A percentile compares a stretch with the other conserved stretches of the same genome.
Evolutionary conservation across 2,888 invertebrate species (phyloP).

Genomic region (Oligia fasciuncula): DNA sequence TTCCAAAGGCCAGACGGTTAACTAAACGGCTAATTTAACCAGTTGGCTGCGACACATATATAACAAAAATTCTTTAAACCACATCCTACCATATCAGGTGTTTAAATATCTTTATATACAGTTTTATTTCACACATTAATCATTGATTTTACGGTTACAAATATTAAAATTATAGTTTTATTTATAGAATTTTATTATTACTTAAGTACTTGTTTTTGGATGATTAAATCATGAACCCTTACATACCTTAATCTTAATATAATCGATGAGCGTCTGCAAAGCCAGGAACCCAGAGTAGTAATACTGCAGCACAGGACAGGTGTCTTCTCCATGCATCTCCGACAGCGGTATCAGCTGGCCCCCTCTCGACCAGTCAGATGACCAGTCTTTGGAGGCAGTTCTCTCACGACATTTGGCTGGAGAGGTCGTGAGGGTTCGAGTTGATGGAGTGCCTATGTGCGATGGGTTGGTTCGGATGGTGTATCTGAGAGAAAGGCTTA

Average conservation of each 20-base stretch:
- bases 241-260: constrained; percentile 91
- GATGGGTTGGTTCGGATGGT: constrained; percentile 94
- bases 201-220: neutral
- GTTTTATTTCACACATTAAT: neutral
- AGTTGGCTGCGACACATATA: too few relatives aligned
- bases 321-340: constrained; percentile 92
- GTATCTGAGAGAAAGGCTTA: constrained; percentile 85
- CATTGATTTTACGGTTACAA: neutral
- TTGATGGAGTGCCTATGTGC: constrained; percentile 91
- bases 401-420: constrained; percentile 93
- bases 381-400: constrained; percentile 88
- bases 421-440: constrained; percentile 91
- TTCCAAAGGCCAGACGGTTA: too few relatives aligned
- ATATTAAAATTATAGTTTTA: neutral
- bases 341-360: constrained; percentile 85
- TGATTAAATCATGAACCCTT: neutral
- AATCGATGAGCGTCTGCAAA: constrained; percentile 93
- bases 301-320: constrained; percentile 94
- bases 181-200: neutral
- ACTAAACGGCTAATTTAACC: too few relatives aligned
- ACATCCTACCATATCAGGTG: neutral
- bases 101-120: neutral
- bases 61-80: too few relatives aligned
- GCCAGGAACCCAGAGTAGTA: constrained; percentile 94
- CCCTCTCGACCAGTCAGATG: constrained; percentile 90